These are phyloP conservation scores for Asteroscopus sphinx DNA, from an alignment of 2,888 invertebrate species.

Conservation along the genomic window DNA sequence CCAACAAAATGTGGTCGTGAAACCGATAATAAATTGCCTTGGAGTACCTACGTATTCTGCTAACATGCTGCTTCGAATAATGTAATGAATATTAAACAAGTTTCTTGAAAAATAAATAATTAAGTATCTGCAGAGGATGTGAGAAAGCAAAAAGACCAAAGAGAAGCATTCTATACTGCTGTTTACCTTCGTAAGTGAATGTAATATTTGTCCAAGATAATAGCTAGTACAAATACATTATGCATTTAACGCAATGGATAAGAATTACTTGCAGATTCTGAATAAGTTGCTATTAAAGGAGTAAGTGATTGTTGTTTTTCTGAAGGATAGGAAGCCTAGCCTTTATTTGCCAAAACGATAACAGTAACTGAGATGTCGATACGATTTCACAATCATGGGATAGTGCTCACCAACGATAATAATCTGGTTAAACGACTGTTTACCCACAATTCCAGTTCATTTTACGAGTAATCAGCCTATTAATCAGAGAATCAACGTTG, in stretches of 20 bases:
- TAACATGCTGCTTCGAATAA: slow-evolving; percentile 7
- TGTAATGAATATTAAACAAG: slow-evolving; percentile 34
- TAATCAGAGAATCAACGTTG: too few relatives aligned
- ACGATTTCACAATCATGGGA: slow-evolving; percentile 9
- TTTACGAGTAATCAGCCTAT: too few relatives aligned
- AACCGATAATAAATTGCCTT: slow-evolving; percentile 25
- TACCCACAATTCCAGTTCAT: too few relatives aligned
- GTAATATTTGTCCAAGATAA: slow-evolving; percentile 34
- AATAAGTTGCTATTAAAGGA: background rate
- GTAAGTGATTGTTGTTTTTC: background rate
- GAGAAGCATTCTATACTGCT: slow-evolving; percentile 4
- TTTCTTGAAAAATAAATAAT: slow-evolving; percentile 27
- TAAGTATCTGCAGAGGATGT: slow-evolving; percentile 35
- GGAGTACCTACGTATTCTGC: background rate
- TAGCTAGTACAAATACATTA: slow-evolving; percentile 22
- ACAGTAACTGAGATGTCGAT: background rate
- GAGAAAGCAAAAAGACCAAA: slow-evolving; percentile 27
- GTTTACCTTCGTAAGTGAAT: slow-evolving; percentile 38
- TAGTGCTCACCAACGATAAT: too few relatives aligned
- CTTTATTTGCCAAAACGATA: background rate
- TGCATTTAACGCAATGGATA: slow-evolving; percentile 18
- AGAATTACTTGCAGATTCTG: slow-evolving; percentile 9
- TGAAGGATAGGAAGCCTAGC: background rate
- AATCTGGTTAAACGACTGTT: too few relatives aligned
- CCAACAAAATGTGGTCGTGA: slow-evolving; percentile 19